Evolutionary conservation across 2,113 vertebrate genomes (phyloP), one percentile per base, ranked within the genome.

Genomic region (Pterocles orientalis): DNA sequence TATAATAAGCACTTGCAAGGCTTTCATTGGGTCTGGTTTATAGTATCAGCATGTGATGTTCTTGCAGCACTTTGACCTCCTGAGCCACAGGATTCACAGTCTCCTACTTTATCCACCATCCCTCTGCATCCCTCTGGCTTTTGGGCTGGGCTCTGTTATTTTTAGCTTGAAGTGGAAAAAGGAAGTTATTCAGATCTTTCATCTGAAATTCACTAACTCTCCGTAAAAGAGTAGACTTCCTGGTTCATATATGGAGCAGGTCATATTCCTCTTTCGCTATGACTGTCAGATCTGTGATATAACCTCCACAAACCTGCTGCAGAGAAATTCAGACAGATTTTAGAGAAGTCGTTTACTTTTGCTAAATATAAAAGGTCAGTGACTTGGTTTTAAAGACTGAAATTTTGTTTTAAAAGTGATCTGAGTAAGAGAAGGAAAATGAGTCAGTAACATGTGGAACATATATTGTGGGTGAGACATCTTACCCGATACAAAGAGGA

Each of bases 221-320:
- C 89, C n/a, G 11, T 86, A 82, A 75, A 86, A 92, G 70, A 89
- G 70, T 57, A 89, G 65, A 94, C 94, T 97, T 97, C 88, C 88
- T 92, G 73, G 86, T 94, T 95, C 73, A 82, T 89, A 36, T 70
- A 61, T 82, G 83, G 91, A 94, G 77, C 81, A 87, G 90, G 81
- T 95, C 91, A 94, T 94, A 97, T 96, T 97, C 96, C 96, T 96
- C 96, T 97, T 96, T 96, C 92, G 0, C 81, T 95, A 79, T 96
- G 94, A 97, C 86, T 95, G 45, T 91, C 58, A 77, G 60, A 76
- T 82, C 80, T 90, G 73, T 85, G 94, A 85, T 79, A 72, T 8
- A 92, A 65, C 70, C 77, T 89, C 80, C 62, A 76, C 19, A 95
- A 94, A 94, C 90, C 92, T 66, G 85, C 57, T 92, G 83, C 73